Conservation (phyloP, 2,113 vertebrate genomes). For the Cephalopterus ornatus region DNA sequence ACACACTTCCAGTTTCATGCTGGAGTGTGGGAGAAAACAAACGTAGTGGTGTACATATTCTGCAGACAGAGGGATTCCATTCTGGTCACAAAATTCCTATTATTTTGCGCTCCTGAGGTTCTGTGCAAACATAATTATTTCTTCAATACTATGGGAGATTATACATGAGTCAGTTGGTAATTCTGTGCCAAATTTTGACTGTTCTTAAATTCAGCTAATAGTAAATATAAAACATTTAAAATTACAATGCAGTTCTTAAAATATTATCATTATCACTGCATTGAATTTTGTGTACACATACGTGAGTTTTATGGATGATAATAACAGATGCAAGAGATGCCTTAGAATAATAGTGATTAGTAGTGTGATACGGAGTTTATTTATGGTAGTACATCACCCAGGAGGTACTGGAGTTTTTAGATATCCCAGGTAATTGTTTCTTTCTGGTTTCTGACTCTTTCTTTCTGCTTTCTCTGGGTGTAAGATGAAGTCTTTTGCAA, state of each 20-base stretch:
- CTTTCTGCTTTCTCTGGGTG: background rate
- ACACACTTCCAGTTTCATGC: background rate
- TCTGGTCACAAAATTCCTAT: background rate
- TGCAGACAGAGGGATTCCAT: background rate
- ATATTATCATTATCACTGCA: background rate
- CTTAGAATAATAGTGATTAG: background rate
- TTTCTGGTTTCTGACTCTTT: background rate
- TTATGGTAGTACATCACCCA: background rate
- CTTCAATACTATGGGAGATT: background rate
- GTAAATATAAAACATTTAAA: conserved; percentile 24
- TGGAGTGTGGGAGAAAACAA: background rate
- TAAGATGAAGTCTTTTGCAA: background rate
- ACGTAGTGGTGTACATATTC: background rate
- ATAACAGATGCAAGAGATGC: background rate
- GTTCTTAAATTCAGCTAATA: conserved; percentile 16
- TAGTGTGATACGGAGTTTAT: background rate
- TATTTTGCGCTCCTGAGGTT: background rate
- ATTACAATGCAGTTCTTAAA: conserved; percentile 25
- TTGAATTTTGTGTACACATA: background rate
- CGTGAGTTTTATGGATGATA: background rate
- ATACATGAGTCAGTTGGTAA: background rate
- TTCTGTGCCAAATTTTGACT: conserved; percentile 5
- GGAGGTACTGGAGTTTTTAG: background rate
- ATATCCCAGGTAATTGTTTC: background rate
- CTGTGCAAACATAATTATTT: background rate